These are phyloP conservation scores for Carettochelys insculpta DNA, from an alignment of 2,113 vertebrate genomes.

Conservation along the genomic window DNA sequence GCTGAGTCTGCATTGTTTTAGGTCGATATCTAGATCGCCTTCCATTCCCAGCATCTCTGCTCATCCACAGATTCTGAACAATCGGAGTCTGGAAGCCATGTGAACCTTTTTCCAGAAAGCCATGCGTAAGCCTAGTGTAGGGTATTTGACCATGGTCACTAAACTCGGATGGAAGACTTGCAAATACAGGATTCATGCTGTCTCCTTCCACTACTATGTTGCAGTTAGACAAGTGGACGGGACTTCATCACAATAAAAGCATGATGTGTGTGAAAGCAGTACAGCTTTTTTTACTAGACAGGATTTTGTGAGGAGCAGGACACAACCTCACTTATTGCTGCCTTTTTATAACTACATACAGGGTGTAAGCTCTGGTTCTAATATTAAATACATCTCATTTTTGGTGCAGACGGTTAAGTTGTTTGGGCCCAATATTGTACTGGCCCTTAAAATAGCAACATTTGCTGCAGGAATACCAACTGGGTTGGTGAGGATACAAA, in stretches of 20 bases:
- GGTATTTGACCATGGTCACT: not conserved
- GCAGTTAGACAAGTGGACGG: fast-evolving
- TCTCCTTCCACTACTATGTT: fast-evolving
- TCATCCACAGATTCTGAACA: not conserved
- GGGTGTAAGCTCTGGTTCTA: not conserved
- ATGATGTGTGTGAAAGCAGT: not conserved
- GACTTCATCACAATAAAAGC: fast-evolving
- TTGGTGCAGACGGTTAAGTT: not conserved
- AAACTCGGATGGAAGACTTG: not conserved
- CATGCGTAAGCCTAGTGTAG: fast-evolving
- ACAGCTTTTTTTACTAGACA: fast-evolving
- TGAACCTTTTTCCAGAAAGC: not conserved
- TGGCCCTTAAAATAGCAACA: not conserved
- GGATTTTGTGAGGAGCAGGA: conserved; percentile 8
- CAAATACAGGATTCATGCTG: not conserved
- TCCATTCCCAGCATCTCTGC: not conserved
- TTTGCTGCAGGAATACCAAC: not conserved
- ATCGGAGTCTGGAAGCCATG: not conserved
- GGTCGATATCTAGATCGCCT: not conserved
- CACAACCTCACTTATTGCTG: not conserved
- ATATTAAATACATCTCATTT: not conserved
- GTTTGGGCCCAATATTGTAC: not conserved
- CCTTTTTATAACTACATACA: fast-evolving
- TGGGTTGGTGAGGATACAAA: not conserved
- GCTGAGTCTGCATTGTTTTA: not conserved